Percentiles rank a stretch among this genome's conserved stretches.
phyloP scores from a whole-genome alignment of 2,888 invertebrate genomes.

The Erynnis tages region DNA sequence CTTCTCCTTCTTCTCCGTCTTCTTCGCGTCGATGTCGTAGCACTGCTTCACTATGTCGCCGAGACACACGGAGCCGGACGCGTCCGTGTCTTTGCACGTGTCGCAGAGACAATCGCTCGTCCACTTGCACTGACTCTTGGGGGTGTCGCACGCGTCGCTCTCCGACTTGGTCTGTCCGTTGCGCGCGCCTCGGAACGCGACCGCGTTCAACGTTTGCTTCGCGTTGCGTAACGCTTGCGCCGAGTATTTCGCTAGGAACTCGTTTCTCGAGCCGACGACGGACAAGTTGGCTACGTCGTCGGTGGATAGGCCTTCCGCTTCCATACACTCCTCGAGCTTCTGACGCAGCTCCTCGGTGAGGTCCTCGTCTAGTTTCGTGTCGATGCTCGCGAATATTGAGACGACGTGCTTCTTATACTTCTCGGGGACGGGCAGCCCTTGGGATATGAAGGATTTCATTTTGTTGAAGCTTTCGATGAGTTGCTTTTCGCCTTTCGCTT shows the following conservation, averaged over 20 bases:
- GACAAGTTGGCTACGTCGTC: constrained; percentile 34
- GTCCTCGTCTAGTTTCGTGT: constrained; percentile 64
- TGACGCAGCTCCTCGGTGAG: constrained; percentile 22
- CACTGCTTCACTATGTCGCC: constrained; percentile 59
- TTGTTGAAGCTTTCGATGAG: constrained; percentile 67
- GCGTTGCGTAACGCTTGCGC: constrained; percentile 67
- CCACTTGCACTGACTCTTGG: constrained; percentile 67
- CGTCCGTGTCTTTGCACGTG: constrained; percentile 54
- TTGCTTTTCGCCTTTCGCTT: constrained; percentile 63
- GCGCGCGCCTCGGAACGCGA: constrained; percentile 62
- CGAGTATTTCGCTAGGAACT: constrained; percentile 65
- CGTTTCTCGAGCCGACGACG: constrained; percentile 50
- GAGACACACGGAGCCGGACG: constrained; percentile 42
- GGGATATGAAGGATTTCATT: constrained; percentile 66
- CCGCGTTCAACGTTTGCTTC: constrained; percentile 64
- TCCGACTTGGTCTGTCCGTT: constrained; percentile 65
- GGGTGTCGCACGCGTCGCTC: constrained; percentile 65
- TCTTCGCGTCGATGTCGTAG: constrained; percentile 44
- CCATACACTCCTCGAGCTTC: constrained; percentile 31
- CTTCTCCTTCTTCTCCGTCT: constrained; percentile 45
- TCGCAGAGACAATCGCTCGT: constrained; percentile 66
- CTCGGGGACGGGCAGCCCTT: constrained; percentile 66
- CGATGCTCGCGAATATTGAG: constrained; percentile 66
- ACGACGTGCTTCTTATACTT: constrained; percentile 68
- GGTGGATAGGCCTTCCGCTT: constrained; percentile 37